Evolutionary conservation across 2,797 vertebrate genomes (phyloP), one percentile per base, ranked within the genome.

Genomic region (Phoxinus dragarum): DNA sequence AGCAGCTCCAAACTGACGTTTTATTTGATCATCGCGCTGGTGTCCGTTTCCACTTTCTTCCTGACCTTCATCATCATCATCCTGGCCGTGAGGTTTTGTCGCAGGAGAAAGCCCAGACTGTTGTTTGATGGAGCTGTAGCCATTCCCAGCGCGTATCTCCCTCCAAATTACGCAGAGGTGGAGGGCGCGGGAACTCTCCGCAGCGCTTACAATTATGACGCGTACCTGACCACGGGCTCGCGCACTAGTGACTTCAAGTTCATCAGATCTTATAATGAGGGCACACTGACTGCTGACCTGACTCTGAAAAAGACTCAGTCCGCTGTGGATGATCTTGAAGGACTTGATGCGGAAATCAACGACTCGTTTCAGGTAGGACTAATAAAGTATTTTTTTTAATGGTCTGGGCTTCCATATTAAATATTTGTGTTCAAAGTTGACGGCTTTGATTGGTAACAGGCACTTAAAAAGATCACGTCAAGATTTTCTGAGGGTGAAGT

Each of bases 41-140:
- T 91, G 0, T 69, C 88, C 0, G 91, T 94, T 12, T 94, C 93
- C 42, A 93, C 72, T 34, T 75, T 47, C 72, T 75, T 75, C 47
- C 16, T 75, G 72, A 75, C 72, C 47, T 75, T 75, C 47, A 75
- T 75, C 72, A 75, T 75, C 47, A 75, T 75, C 27, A 75, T 75
- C 47, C 72, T 75, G 27, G 72, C 72, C 47, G 72, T 75, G 27
- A 75, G 31, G 44, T 75, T 75, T 75, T 75, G 72, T 75, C 72
- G 31, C 42, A 75, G 27, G 42, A 75, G 72, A 75, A 75, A 75
- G 47, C 72, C 72, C 27, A 75, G 72, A 75, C 72, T 75, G 72
- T 75, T 75, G 72, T 75, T 75, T 75, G 72, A 75, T 75, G 72
- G n/a, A 47, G 72, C 72, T 52, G 44, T 71, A n/a, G 68, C 68